Evolutionary conservation across 2,888 invertebrate genomes (phyloP).

Genomic region (Bombyx huttoni): DNA sequence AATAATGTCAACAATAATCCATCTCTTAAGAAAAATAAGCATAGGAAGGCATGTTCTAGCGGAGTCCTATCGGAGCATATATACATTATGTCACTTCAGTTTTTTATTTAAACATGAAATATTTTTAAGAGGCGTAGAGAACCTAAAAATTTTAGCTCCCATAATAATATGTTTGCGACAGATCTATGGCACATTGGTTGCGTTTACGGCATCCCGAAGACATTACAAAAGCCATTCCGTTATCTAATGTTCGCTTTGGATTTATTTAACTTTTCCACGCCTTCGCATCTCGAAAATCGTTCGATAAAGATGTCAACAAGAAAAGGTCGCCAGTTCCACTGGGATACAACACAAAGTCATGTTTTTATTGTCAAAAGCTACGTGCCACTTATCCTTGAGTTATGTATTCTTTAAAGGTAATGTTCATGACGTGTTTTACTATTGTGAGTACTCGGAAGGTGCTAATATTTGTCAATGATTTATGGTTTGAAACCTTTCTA

Average conservation of each 20-base stretch:
- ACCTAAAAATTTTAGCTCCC: slow-evolving; percentile 17
- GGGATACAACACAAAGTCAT: slow-evolving; percentile 27
- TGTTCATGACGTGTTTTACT: neutral
- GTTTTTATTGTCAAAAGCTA: slow-evolving; percentile 22
- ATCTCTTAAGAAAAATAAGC: too few species aligned
- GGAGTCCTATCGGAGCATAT: too few species aligned
- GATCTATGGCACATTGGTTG: slow-evolving; percentile 62
- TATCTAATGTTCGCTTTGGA: slow-evolving; percentile 66
- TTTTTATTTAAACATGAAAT: slow-evolving; percentile 1
- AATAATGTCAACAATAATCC: too few species aligned
- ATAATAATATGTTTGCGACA: slow-evolving; percentile 32
- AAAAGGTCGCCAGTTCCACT: slow-evolving; percentile 45
- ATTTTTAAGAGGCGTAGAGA: slow-evolving; percentile 6
- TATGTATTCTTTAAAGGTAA: neutral
- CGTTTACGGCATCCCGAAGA: slow-evolving; percentile 69
- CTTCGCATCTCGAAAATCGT: slow-evolving; percentile 59
- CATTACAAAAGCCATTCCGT: slow-evolving; percentile 70
- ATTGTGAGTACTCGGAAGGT: neutral
- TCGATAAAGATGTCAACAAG: slow-evolving; percentile 66
- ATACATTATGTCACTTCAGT: neutral
- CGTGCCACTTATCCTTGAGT: slow-evolving; percentile 16
- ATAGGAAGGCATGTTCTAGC: too few species aligned
- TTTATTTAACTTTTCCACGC: slow-evolving; percentile 70
- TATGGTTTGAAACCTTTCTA: neutral
- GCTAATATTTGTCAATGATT: neutral